Conservation (phyloP, 1,140 invertebrate genomes). For the Centruroides vittatus region DNA sequence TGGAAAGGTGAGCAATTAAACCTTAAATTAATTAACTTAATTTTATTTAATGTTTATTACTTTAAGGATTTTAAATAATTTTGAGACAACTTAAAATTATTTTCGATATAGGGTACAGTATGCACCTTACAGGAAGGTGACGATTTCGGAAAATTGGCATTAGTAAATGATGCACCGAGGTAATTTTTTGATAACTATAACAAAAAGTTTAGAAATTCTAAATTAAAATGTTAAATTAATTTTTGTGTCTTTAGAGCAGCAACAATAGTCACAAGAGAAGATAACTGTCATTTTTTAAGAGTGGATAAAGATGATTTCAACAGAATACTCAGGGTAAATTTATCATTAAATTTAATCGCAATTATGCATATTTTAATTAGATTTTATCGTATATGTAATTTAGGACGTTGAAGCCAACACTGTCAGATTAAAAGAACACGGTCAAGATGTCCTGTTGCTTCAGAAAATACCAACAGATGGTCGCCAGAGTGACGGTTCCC, state of each 20-base stretch:
- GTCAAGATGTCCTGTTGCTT: conserved; percentile 59
- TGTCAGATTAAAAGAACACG: conserved; percentile 70
- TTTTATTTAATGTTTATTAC: neutral
- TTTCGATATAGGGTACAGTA: neutral
- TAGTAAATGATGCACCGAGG: conserved; percentile 76
- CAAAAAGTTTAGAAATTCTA: neutral
- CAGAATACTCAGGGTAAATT: conserved; percentile 46
- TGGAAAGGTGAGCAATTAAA: conserved; percentile 42
- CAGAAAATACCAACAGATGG: conserved; percentile 15
- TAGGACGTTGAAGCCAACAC: conserved; percentile 77
- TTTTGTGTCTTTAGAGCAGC: conserved; percentile 44
- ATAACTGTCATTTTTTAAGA: conserved; percentile 68
- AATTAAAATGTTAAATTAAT: neutral
- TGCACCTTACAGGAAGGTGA: neutral
- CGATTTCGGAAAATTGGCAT: conserved; percentile 63
- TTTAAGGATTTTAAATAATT: neutral
- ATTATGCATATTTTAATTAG: neutral
- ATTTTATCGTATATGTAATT: neutral
- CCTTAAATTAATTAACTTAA: neutral
- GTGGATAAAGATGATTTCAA: conserved; percentile 84
- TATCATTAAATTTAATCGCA: neutral
- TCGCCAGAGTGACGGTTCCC: neutral
- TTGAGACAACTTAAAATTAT: too few species aligned
- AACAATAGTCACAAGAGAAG: conserved; percentile 64
- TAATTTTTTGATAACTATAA: conserved; percentile 21